Conservation (phyloP, 2,888 invertebrate species). For the Phyto melanocephala region DNA sequence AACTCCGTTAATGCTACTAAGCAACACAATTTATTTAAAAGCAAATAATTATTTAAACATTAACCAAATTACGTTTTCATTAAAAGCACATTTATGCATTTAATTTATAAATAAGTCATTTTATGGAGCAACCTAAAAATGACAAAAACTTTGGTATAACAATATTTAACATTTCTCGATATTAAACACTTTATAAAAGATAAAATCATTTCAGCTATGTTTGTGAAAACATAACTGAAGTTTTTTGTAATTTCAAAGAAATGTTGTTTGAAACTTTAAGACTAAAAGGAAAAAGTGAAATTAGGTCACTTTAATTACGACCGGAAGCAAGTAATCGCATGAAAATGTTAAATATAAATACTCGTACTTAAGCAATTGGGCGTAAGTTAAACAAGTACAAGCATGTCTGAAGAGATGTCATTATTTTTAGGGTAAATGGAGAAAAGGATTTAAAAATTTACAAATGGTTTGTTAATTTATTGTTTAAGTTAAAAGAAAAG, state of each 20-base stretch:
- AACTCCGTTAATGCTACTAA: too few relatives aligned
- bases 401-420: too few relatives aligned
- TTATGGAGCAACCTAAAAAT: constrained; percentile 3
- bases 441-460: too few relatives aligned
- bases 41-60: neutral
- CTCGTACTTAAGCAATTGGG: too few relatives aligned
- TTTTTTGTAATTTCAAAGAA: neutral
- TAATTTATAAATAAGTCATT: neutral
- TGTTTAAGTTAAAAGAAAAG: neutral
- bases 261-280: neutral
- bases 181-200: neutral
- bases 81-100: neutral
- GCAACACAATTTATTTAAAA: neutral
- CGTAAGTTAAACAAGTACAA: too few relatives aligned
- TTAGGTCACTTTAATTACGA: neutral
- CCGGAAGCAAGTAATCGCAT: neutral
- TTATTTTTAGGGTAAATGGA: too few relatives aligned
- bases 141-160: constrained; percentile 11
- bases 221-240: neutral
- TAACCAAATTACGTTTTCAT: neutral
- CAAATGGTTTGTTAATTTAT: neutral
- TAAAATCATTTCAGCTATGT: neutral
- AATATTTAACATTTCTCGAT: neutral
- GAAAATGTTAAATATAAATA: neutral
- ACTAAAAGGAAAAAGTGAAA: neutral